Conservation (phyloP, 2,113 vertebrate species). For the Siphamia tubifer region DNA sequence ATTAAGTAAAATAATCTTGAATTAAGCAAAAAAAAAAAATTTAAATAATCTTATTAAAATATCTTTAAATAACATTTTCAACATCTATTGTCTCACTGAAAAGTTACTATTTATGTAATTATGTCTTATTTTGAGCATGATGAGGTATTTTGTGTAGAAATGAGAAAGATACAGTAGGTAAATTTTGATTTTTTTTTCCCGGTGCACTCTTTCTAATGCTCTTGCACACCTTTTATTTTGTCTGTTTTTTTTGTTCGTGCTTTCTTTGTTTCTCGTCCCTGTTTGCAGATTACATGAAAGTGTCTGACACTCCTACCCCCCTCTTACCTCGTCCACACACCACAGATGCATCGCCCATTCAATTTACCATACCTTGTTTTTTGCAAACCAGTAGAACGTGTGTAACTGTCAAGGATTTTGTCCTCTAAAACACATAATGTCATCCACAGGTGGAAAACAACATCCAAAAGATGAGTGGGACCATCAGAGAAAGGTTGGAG, state of each 20-base stretch:
- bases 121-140: no score
- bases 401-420: conserved; percentile 15
- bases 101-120: no score
- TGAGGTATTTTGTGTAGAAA: no score
- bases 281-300: no score
- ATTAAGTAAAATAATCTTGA: no score
- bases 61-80: no score
- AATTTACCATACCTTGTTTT: background rate
- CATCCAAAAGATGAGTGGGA: background rate
- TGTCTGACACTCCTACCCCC: background rate
- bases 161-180: no score
- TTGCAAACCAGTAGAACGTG: background rate
- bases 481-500: background rate
- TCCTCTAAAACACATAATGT: background rate
- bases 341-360: background rate
- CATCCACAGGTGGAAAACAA: conserved; percentile 41
- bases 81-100: no score
- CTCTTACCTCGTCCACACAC: background rate
- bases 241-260: background rate
- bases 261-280: background rate
- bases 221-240: background rate
- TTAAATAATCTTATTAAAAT: no score
- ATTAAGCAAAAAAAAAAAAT: no score
- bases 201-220: conserved; percentile 13
- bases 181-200: no score